phyloP scores from a whole-genome alignment of 2,113 vertebrate species.

The Callospermophilus lateralis region DNA sequence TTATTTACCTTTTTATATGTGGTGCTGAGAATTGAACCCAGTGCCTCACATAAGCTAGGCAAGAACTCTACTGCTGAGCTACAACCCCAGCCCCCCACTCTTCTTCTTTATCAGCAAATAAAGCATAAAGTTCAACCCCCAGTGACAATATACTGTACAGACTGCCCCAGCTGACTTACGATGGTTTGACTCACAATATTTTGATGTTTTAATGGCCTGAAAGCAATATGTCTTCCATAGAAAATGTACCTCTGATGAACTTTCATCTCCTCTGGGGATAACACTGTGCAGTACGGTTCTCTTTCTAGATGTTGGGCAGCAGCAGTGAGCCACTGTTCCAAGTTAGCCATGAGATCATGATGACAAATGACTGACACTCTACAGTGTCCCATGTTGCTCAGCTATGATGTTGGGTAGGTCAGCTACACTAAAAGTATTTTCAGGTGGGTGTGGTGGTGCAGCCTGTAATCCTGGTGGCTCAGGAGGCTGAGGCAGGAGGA shows the following conservation, averaged over 20 bases:
- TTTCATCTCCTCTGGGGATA: background rate
- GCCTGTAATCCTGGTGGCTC: no score
- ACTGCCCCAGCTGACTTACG: background rate
- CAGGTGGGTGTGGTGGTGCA: no score
- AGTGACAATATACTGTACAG: background rate
- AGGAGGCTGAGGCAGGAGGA: no score
- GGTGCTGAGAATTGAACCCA: no score
- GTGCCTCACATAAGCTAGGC: no score
- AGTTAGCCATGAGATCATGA: rapidly evolving
- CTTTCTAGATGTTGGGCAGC: background rate
- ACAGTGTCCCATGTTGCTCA: background rate
- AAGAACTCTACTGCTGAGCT: no score
- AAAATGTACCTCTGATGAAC: background rate
- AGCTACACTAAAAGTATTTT: background rate
- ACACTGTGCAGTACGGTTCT: background rate
- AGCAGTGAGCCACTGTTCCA: background rate
- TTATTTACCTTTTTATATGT: no score
- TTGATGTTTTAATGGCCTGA: background rate
- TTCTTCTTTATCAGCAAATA: background rate
- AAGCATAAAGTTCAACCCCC: background rate
- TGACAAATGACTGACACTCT: no score
- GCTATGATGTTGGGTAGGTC: background rate
- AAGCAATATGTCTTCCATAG: background rate
- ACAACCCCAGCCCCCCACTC: no score
- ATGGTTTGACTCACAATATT: background rate